phyloP scores from a whole-genome alignment of 1,140 invertebrate genomes.

The Chrysomallon squamiferum region DNA sequence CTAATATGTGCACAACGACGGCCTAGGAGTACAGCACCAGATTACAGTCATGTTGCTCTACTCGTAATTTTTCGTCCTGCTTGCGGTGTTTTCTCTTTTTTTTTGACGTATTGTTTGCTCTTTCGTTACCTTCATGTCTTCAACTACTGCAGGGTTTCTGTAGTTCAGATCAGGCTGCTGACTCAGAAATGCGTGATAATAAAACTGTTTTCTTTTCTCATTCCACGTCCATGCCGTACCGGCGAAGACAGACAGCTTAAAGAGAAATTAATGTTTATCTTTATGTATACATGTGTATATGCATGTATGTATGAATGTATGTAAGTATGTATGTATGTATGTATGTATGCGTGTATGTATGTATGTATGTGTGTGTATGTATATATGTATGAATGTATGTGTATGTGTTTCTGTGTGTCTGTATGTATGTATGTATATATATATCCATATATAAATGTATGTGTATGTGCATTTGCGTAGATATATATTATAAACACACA shows the following conservation, averaged over 20 bases:
- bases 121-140: constrained; percentile 70
- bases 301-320: not conserved
- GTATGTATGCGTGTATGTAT: too few species aligned
- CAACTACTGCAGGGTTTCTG: constrained; percentile 68
- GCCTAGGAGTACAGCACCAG: too few species aligned
- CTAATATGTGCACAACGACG: too few species aligned
- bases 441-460: not conserved
- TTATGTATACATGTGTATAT: not conserved
- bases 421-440: too few species aligned
- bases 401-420: too few species aligned
- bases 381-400: too few species aligned
- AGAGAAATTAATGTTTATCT: not conserved
- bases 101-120: too few species aligned
- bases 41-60: too few species aligned
- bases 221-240: constrained; percentile 76
- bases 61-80: too few species aligned
- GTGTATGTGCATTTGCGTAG: not conserved
- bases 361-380: too few species aligned
- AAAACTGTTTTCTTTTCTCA: constrained; percentile 74
- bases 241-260: constrained; percentile 65
- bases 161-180: constrained; percentile 82
- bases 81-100: too few species aligned
- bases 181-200: constrained; percentile 76
- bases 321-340: too few species aligned
- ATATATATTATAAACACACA: not conserved